These are phyloP conservation scores for Brienomyrus longianalis DNA, from an alignment of 2,113 vertebrate genomes.

Conservation along the genomic window DNA sequence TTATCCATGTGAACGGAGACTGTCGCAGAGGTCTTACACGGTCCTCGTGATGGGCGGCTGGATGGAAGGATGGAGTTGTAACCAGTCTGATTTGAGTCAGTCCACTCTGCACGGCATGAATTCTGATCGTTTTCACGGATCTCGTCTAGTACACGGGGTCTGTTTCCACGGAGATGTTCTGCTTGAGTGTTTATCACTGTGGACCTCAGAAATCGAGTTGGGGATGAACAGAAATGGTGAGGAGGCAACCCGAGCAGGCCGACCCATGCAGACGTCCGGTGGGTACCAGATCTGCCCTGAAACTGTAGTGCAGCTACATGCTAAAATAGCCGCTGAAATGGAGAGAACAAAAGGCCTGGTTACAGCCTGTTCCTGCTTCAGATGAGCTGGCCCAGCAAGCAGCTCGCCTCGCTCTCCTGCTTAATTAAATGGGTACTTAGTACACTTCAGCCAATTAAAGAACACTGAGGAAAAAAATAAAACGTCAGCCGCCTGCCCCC, in stretches of 20 bases:
- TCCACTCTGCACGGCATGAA: neutral
- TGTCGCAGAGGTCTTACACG: neutral
- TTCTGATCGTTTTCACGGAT: neutral
- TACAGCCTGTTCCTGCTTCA: neutral
- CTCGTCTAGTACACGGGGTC: neutral
- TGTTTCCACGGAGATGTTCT: neutral
- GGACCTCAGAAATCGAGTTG: neutral
- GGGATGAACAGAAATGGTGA: neutral
- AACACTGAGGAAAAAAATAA: neutral
- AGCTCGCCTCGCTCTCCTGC: neutral
- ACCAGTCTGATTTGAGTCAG: neutral
- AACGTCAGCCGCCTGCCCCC: neutral
- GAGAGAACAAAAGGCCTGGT: neutral
- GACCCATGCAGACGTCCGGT: neutral
- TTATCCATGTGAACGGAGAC: neutral
- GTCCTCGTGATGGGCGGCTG: neutral
- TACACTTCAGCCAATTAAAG: slow-evolving; percentile 5
- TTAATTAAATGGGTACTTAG: slow-evolving; percentile 17
- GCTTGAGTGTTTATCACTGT: neutral
- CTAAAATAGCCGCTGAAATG: neutral
- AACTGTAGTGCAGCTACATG: neutral
- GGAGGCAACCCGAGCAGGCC: neutral
- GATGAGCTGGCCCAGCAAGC: neutral
- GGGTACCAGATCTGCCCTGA: neutral
- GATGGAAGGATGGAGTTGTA: neutral